These are phyloP conservation scores for Watersipora subatra DNA, from an alignment of 1,140 invertebrate genomes.

Conservation along the genomic window DNA sequence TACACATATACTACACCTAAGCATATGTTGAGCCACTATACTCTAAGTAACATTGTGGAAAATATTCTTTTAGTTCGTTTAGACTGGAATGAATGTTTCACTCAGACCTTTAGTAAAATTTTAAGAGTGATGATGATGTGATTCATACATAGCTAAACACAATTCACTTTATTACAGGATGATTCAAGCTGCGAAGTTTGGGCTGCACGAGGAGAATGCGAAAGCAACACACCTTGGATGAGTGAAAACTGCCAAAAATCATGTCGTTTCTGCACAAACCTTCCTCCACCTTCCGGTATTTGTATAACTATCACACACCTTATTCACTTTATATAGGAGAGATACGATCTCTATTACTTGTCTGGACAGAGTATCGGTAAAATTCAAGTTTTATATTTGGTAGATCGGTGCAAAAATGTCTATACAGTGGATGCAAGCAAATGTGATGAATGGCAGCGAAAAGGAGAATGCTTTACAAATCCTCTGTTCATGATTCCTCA, in stretches of 20 bases:
- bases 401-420: neutral
- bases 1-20: too few relatives aligned
- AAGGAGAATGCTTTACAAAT: conserved; percentile 18
- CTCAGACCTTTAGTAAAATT: too few relatives aligned
- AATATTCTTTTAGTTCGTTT: too few relatives aligned
- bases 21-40: too few relatives aligned
- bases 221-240: conserved; percentile 22
- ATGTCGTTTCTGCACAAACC: conserved; percentile 13
- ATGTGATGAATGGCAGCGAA: conserved; percentile 12
- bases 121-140: too few relatives aligned
- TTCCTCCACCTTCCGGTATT: neutral
- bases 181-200: conserved; percentile 7
- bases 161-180: too few relatives aligned
- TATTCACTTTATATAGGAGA: neutral
- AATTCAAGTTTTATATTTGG: too few relatives aligned
- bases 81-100: too few relatives aligned
- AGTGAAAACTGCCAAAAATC: conserved; percentile 21
- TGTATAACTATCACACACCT: neutral
- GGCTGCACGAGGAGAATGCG: conserved; percentile 17
- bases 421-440: neutral
- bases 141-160: too few relatives aligned
- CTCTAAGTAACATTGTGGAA: too few relatives aligned
- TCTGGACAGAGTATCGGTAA: too few relatives aligned
- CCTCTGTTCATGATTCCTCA: conserved; percentile 24
- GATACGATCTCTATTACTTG: too few relatives aligned